phyloP scores from a whole-genome alignment of 2,888 invertebrate genomes.

The Caenorhabditis becei region DNA sequence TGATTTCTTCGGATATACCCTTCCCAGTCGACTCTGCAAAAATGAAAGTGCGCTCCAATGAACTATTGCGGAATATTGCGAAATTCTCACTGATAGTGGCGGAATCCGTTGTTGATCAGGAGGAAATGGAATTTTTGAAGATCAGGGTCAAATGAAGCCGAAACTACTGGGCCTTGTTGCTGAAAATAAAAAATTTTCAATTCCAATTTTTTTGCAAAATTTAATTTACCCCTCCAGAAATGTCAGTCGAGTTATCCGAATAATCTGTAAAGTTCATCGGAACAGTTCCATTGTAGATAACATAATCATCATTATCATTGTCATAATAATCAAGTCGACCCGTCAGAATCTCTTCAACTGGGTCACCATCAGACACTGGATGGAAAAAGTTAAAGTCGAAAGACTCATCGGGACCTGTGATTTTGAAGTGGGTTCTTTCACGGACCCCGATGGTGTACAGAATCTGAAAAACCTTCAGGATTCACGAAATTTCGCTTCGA shows the following conservation, averaged over 20 bases:
- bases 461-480: not conserved
- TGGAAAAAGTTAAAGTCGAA: not conserved
- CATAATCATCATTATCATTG: too few relatives aligned
- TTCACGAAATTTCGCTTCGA: not conserved
- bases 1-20: too few relatives aligned
- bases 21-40: constrained; percentile 7
- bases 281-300: too few relatives aligned
- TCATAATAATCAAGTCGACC: too few relatives aligned
- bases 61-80: not conserved
- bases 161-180: too few relatives aligned
- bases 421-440: not conserved
- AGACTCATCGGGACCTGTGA: not conserved
- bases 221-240: too few relatives aligned
- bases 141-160: not conserved
- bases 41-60: not conserved
- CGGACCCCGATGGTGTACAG: not conserved
- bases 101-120: constrained; percentile 3
- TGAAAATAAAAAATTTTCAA: too few relatives aligned
- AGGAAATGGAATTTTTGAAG: constrained; percentile 6
- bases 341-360: too few relatives aligned
- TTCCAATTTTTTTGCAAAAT: too few relatives aligned
- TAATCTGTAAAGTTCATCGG: too few relatives aligned
- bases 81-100: constrained; percentile 8
- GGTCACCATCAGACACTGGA: too few relatives aligned
- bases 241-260: too few relatives aligned